phyloP scores from a whole-genome alignment of 1,140 invertebrate species.

The Cotesia vestalis region DNA sequence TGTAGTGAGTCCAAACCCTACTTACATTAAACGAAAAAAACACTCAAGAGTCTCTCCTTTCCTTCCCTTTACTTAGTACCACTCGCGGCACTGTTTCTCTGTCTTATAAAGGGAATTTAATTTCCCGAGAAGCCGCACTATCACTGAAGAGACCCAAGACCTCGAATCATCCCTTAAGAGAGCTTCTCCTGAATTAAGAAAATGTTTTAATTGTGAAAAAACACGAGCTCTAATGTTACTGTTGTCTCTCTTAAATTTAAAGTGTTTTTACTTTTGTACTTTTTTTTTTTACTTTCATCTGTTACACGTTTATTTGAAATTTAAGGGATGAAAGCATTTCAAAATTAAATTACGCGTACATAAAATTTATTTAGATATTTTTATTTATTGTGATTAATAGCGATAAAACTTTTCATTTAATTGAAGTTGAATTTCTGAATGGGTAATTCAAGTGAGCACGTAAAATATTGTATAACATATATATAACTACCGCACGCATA shows the following conservation, averaged over 20 bases:
- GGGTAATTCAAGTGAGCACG: too few relatives aligned
- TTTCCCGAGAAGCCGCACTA: constrained; percentile 43
- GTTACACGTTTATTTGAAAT: background rate
- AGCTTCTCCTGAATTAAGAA: constrained; percentile 27
- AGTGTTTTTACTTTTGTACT: background rate
- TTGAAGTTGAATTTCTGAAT: too few relatives aligned
- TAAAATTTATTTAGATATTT: too few relatives aligned
- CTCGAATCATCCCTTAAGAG: constrained; percentile 10
- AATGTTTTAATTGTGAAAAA: constrained; percentile 42
- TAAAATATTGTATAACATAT: background rate
- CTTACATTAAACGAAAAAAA: constrained; percentile 33
- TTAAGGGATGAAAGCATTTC: background rate
- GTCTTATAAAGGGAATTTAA: constrained; percentile 50
- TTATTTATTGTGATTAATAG: too few relatives aligned
- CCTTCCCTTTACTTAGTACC: background rate
- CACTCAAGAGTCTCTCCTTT: constrained; percentile 21
- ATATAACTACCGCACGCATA: background rate
- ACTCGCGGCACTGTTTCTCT: constrained; percentile 3
- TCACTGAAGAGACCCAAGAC: constrained; percentile 11
- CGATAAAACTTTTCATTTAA: too few relatives aligned
- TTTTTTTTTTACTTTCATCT: constrained; percentile 12
- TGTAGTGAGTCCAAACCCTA: constrained; percentile 19
- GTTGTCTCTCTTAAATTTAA: constrained; percentile 1
- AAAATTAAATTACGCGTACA: constrained; percentile 10
- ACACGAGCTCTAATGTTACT: constrained; percentile 9